A percentile compares a stretch with the other conserved stretches of the same genome.
Evolutionary conservation across 1,140 invertebrate genomes (phyloP).

Genomic region (Aphaenogaster rudis): DNA sequence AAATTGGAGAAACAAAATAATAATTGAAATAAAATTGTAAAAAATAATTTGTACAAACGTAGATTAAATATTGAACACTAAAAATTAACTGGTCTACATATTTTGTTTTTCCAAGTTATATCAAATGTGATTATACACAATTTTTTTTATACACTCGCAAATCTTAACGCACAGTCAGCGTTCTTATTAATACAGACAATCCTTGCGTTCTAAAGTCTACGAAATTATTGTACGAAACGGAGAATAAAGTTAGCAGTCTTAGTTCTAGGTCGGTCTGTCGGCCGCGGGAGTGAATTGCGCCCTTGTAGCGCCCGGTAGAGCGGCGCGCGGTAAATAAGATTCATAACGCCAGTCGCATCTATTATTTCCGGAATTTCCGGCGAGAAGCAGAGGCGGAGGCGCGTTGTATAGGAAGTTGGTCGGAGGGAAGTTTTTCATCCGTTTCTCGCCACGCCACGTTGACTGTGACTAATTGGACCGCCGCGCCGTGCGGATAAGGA

Average conservation of each 20-base stretch:
- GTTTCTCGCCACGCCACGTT: conserved; percentile 66
- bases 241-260: conserved; percentile 38
- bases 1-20: neutral
- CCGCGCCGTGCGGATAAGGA: conserved; percentile 50
- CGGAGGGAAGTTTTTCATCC: conserved; percentile 64
- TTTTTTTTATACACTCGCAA: neutral
- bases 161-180: neutral
- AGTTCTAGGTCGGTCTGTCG: conserved; percentile 37
- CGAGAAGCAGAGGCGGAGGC: conserved; percentile 23
- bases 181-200: neutral
- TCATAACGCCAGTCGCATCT: conserved; percentile 67
- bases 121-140: neutral
- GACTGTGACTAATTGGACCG: conserved; percentile 57
- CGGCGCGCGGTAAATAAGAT: conserved; percentile 65
- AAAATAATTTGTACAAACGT: neutral
- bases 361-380: conserved; percentile 66
- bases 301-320: conserved; percentile 36
- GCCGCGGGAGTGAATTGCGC: conserved; percentile 44
- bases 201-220: neutral
- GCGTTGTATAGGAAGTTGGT: conserved; percentile 68
- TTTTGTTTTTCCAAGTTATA: neutral
- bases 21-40: neutral
- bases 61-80: neutral
- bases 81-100: neutral
- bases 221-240: conserved; percentile 9